These are phyloP conservation scores for Mactromeris polynyma DNA, from an alignment of 2,888 invertebrate species.

Conservation along the genomic window DNA sequence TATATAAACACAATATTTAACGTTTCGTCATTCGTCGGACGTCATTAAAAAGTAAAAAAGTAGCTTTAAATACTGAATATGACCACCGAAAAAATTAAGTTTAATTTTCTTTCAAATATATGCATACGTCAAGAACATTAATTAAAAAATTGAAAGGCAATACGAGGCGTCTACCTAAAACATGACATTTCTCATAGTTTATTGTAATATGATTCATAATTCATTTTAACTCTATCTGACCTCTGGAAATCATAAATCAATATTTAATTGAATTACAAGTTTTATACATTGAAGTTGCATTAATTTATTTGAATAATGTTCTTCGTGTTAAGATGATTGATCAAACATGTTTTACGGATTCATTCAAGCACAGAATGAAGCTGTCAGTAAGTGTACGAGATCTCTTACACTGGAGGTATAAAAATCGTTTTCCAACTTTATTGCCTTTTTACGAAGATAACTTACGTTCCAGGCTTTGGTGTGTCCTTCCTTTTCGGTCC, in stretches of 20 bases:
- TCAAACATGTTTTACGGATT: neutral
- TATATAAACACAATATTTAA: too few species aligned
- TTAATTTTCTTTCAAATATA: neutral
- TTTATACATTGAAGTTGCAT: neutral
- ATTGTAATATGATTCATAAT: neutral
- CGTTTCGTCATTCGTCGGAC: too few species aligned
- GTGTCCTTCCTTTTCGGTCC: neutral
- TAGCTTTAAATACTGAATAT: too few species aligned
- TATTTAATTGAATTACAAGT: neutral
- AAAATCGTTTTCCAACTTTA: too few species aligned
- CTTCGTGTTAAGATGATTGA: neutral
- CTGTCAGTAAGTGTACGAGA: neutral
- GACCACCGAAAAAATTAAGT: neutral
- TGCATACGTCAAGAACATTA: neutral
- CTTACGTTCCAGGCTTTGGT: neutral
- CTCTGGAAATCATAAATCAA: neutral
- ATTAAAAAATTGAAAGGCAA: neutral
- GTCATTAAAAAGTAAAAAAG: too few species aligned
- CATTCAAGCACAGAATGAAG: neutral
- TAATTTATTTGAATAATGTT: neutral
- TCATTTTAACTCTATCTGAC: neutral
- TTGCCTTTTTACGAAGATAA: too few species aligned
- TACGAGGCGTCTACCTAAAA: neutral
- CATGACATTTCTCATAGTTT: neutral
- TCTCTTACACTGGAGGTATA: too few species aligned